Evolutionary conservation across 2,797 vertebrate species (phyloP), one percentile per base, ranked within the genome.

Genomic region (Hylomyscus alleni): DNA sequence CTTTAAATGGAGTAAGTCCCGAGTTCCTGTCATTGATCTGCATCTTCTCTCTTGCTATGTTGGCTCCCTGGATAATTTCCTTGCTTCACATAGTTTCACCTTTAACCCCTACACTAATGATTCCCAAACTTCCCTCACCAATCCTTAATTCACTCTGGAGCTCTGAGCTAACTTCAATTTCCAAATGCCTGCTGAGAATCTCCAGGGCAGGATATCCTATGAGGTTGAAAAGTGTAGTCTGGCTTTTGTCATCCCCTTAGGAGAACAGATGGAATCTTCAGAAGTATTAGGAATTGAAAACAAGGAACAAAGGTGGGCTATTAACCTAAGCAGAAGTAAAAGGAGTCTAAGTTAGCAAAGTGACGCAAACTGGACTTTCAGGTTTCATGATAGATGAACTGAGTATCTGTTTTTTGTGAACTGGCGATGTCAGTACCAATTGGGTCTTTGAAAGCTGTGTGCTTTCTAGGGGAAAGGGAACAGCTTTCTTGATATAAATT

Each of bases 151-250:
- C 73, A 76, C 85, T 96, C 95, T 31, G 62, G 96, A 97, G 90
- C 92, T 96, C 90, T 94, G 84, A 69, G 96, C 92, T 96, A 91
- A 95, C 80, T 97, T 93, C 75, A 94, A 95, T 96, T 97, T 97
- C 94, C 67, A 96, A 9, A 95, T 95, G 94, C 89, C 83, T 96
- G 92, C 95, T 97, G 97, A 98, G 90, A 87, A 89, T 97, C 90
- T 97, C 97, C 97, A 97, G 97, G 96, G 85, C 96, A 97, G 92
- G 93, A 95, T 97, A 93, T 96, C 92, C 92, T 90, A 87, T 85
- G 92, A 97, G 92, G 82, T 81, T 69, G 60, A 90, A 67, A 94
- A 94, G 83, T 92, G 82, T 80, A 90, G 88, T 96, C 97, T 98
- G 97, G 93, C 69, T 97, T 97, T 97, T 97, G 92, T 98, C 96